Evolutionary conservation across 2,113 vertebrate genomes (phyloP).

Genomic region (Falcunculus frontatus): DNA sequence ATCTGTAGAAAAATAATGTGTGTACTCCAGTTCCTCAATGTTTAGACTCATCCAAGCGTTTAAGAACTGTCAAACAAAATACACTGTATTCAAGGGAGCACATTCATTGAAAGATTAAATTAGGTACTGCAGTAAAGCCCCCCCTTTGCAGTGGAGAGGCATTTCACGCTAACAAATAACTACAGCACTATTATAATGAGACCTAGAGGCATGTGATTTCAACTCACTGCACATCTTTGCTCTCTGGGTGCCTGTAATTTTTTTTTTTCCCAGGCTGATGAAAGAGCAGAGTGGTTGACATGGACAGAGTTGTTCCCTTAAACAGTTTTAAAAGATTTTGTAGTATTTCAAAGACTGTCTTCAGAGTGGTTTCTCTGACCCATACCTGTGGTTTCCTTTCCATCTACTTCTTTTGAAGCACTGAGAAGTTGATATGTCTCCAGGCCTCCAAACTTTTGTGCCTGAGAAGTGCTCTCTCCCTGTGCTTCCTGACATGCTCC

Average conservation of each 20-base stretch:
- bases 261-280: neutral
- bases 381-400: neutral
- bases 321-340: neutral
- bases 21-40: neutral
- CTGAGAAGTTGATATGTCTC: neutral
- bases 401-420: neutral
- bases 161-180: conserved; percentile 47
- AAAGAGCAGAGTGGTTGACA: neutral
- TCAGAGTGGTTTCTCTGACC: neutral
- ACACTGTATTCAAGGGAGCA: conserved; percentile 5
- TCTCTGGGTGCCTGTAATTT: neutral
- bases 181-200: conserved; percentile 24
- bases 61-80: conserved; percentile 56
- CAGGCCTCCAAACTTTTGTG: neutral
- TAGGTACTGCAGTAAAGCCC: neutral
- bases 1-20: conserved; percentile 18
- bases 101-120: conserved; percentile 56
- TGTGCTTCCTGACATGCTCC: neutral
- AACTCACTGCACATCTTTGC: conserved; percentile 24
- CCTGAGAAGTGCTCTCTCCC: neutral
- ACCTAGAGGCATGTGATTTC: conserved; percentile 31
- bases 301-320: neutral
- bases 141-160: neutral
- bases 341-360: neutral
- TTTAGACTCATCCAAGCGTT: conserved; percentile 34